Evolutionary conservation across 1,140 invertebrate genomes (phyloP).

Genomic region (Geopemphigus sp.): DNA sequence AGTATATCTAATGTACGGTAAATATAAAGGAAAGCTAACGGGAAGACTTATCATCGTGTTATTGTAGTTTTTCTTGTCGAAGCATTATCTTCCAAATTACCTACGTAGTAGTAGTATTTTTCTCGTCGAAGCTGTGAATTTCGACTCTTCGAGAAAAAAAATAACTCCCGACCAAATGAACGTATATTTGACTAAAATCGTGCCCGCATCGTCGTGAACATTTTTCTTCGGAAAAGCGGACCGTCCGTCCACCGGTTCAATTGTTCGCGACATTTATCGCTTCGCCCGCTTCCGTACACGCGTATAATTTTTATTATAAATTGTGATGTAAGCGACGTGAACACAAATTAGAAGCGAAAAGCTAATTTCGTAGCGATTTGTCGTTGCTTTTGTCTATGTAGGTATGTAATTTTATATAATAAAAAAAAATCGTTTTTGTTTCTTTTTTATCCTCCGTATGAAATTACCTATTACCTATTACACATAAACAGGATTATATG

Average conservation of each 20-base stretch:
- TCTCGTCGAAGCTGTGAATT: constrained; percentile 6
- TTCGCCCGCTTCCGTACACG: background rate
- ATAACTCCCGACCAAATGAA: too few relatives aligned
- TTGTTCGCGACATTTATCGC: constrained; percentile 25
- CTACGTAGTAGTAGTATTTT: background rate
- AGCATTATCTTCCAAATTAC: constrained; percentile 8
- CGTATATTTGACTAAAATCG: background rate
- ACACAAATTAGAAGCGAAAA: constrained; percentile 14
- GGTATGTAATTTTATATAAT: constrained; percentile 47
- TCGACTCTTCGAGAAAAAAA: too few relatives aligned
- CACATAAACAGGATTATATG: constrained; percentile 38
- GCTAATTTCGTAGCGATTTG: constrained; percentile 36
- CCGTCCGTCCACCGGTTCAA: background rate
- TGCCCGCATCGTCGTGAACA: background rate
- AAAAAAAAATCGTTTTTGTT: constrained; percentile 11
- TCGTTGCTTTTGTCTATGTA: constrained; percentile 29
- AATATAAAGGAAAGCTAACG: constrained; percentile 6
- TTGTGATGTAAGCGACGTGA: constrained; percentile 25
- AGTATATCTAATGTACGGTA: background rate
- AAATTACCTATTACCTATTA: constrained; percentile 42
- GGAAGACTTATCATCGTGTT: too few relatives aligned
- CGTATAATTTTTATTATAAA: constrained; percentile 18
- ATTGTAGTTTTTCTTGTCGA: background rate
- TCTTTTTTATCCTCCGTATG: constrained; percentile 14
- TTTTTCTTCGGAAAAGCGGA: background rate